Conservation (phyloP, 2,888 invertebrate species). For the Meloe dianella region DNA sequence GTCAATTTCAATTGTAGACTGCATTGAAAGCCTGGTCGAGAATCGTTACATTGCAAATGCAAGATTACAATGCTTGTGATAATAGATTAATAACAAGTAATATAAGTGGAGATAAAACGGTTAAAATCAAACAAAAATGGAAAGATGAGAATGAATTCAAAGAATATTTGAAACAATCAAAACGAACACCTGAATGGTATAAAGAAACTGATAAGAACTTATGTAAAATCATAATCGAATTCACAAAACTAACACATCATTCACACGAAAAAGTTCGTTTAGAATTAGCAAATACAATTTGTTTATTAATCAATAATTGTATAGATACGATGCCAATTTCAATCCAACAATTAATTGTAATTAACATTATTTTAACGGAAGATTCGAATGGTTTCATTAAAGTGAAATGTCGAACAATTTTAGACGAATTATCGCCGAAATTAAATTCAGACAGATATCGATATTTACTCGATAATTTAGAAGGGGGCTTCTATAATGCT, state of each 20-base stretch:
- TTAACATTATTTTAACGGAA: conserved; percentile 71
- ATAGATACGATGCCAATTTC: conserved; percentile 69
- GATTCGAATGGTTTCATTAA: conserved; percentile 67
- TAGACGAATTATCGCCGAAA: conserved; percentile 58
- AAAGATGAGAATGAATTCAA: conserved; percentile 52
- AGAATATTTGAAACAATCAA: conserved; percentile 54
- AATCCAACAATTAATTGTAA: conserved; percentile 68
- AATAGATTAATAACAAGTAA: conserved; percentile 25
- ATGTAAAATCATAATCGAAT: conserved; percentile 60
- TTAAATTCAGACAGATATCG: conserved; percentile 55
- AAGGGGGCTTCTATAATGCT: conserved; percentile 66
- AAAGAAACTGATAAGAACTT: conserved; percentile 66
- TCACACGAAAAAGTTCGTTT: conserved; percentile 67
- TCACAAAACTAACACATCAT: conserved; percentile 66
- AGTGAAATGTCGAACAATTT: conserved; percentile 52
- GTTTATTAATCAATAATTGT: conserved; percentile 66
- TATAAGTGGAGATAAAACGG: conserved; percentile 12
- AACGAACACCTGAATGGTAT: conserved; percentile 65
- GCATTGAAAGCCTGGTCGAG: conserved; percentile 60
- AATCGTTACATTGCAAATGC: conserved; percentile 60
- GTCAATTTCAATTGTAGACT: conserved; percentile 49
- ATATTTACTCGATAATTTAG: conserved; percentile 63
- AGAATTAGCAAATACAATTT: conserved; percentile 68
- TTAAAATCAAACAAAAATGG: conserved; percentile 33
- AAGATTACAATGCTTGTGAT: conserved; percentile 52